These are phyloP conservation scores for Lithophane socia DNA, from an alignment of 2,888 invertebrate species.

Conservation along the genomic window DNA sequence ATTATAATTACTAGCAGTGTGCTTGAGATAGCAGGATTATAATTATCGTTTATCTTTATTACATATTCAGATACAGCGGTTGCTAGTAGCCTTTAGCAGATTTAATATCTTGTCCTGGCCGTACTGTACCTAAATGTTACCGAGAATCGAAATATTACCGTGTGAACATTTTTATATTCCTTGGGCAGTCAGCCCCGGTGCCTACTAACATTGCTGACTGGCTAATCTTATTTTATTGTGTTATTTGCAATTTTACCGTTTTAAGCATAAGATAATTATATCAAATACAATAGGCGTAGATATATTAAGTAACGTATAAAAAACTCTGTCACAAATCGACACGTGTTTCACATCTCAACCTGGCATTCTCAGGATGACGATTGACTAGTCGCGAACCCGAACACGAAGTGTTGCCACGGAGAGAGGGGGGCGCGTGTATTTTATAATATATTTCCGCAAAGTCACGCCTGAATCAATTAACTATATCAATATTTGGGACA, in stretches of 20 bases:
- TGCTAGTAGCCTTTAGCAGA: constrained; percentile 24
- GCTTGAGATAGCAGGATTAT: constrained; percentile 43
- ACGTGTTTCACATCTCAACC: too few species aligned
- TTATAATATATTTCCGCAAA: too few species aligned
- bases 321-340: too few species aligned
- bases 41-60: constrained; percentile 55
- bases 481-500: neutral
- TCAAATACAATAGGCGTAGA: too few species aligned
- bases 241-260: neutral
- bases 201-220: neutral
- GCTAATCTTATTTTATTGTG: neutral
- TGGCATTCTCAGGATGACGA: too few species aligned
- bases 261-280: neutral
- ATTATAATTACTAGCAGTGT: constrained; percentile 49
- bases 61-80: constrained; percentile 22
- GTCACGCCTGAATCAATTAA: too few species aligned
- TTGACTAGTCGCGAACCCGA: too few species aligned
- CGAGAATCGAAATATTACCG: neutral
- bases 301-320: too few species aligned
- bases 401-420: too few species aligned
- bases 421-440: too few species aligned
- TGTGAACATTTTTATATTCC: neutral
- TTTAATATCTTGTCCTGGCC: constrained; percentile 42
- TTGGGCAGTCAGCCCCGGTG: neutral
- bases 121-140: constrained; percentile 6